Evolutionary conservation across 2,888 invertebrate species (phyloP), one percentile per base, ranked within the genome.

Genomic region (Lapara coniferarum): DNA sequence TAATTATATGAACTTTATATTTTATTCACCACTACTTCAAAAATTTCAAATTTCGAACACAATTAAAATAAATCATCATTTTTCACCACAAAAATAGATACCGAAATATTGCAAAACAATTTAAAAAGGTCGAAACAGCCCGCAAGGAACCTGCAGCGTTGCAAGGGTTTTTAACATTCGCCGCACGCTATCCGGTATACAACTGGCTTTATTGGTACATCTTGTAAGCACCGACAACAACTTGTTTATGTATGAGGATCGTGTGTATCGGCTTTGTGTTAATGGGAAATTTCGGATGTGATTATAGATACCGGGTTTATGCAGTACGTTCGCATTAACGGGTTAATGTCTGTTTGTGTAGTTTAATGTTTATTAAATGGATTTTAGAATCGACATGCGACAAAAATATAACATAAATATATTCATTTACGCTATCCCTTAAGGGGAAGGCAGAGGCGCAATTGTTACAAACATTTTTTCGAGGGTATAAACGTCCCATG

Each of bases 161-260:
- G 69, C 68, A 57, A 52, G 57, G 25, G 67, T 76, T 77, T 79
- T 80, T 79, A 80, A 80, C 80, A 80, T 81, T 80, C 81, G 70
- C 76, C 69, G 74, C 76, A 76, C 76, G 77, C 72, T 75, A 77
- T 70, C 74, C 74, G 75, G 81, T 78, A 81, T 82, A 84, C 85
- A 77, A 81, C 78, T 78, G 80, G 80, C 82, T 85, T 86, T 85
- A 86, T 85, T 83, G 81, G 78, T 82, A 80, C 81, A 81, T 81
- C 82, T 77, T 75, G 74, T 75, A 75, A 75, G 71, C 67, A 71
- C 71, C 69, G 68, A 55, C 73, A 70, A 71, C 69, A 66, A 71
- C 73, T 75, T 74, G 77, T 75, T 76, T 77, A 77, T 71, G 72
- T 51, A 59, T 44, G 59, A 44, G 55, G 19, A 16, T 37, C 46